Evolutionary conservation across 37 sponge, comb jelly and placozoan genomes (phyloP).

Genomic region (Bolinopsis microptera): DNA sequence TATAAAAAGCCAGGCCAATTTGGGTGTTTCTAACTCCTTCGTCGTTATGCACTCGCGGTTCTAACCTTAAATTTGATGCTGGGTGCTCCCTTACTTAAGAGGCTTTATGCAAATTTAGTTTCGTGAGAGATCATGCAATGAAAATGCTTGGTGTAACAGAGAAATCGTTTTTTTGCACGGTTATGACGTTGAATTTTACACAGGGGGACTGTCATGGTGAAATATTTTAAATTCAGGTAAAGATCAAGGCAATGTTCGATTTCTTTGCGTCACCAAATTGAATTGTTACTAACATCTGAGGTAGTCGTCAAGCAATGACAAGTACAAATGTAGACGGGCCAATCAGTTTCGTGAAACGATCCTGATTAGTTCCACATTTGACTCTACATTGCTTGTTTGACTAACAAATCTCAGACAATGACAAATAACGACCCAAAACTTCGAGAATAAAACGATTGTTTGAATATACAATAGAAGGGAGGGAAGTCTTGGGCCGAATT

Average conservation of each 20-base stretch:
- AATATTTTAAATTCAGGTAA: too few species aligned
- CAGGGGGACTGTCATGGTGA: too few species aligned
- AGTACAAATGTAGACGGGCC: neutral
- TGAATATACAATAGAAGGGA: neutral
- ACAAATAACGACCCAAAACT: neutral
- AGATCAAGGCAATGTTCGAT: too few species aligned
- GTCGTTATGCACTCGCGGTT: conserved; percentile 13
- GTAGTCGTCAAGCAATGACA: neutral
- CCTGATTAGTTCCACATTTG: neutral
- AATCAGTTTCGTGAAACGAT: neutral
- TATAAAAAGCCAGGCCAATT: conserved; percentile 10
- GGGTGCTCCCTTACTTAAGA: neutral
- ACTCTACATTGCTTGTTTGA: neutral
- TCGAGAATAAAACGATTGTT: neutral
- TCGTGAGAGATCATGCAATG: neutral
- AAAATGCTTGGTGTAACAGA: conserved; percentile 5
- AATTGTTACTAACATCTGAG: neutral
- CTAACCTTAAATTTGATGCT: neutral
- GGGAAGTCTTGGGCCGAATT: neutral
- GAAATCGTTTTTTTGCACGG: neutral
- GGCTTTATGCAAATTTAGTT: conserved; percentile 59
- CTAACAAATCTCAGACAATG: neutral
- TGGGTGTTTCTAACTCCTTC: neutral
- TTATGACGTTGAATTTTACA: too few species aligned
- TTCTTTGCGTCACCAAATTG: neutral